phyloP scores from a whole-genome alignment of 2,888 invertebrate genomes.

The Trachelus iudaicus region DNA sequence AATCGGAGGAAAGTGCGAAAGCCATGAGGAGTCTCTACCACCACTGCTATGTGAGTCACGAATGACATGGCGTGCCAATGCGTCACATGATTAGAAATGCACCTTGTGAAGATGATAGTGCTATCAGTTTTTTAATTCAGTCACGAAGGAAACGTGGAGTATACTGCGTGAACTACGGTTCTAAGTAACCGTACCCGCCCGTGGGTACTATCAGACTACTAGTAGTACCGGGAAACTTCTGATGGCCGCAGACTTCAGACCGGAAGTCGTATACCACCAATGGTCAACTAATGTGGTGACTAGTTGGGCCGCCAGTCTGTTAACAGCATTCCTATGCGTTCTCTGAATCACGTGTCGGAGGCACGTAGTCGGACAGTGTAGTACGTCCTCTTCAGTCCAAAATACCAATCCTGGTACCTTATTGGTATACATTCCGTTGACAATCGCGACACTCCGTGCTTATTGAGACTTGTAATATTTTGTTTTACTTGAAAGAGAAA shows the following conservation, averaged over 20 bases:
- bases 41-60: conserved; percentile 40
- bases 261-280: background rate
- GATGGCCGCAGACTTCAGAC: background rate
- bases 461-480: background rate
- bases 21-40: conserved; percentile 24
- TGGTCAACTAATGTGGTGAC: background rate
- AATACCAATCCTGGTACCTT: background rate
- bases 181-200: background rate
- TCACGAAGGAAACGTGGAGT: background rate
- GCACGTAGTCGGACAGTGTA: background rate
- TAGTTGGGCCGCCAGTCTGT: background rate
- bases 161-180: background rate
- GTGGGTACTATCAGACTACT: background rate
- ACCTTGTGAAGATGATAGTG: background rate
- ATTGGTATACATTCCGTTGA: background rate
- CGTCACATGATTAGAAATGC: conserved; percentile 46
- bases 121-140: background rate
- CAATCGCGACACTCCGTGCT: background rate
- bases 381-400: background rate
- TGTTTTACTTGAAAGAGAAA: background rate
- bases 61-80: conserved; percentile 39
- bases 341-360: background rate
- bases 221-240: background rate
- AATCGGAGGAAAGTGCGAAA: conserved; percentile 12
- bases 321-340: background rate